Conservation (phyloP, 2,888 invertebrate genomes). For the Rhagonycha fulva region DNA sequence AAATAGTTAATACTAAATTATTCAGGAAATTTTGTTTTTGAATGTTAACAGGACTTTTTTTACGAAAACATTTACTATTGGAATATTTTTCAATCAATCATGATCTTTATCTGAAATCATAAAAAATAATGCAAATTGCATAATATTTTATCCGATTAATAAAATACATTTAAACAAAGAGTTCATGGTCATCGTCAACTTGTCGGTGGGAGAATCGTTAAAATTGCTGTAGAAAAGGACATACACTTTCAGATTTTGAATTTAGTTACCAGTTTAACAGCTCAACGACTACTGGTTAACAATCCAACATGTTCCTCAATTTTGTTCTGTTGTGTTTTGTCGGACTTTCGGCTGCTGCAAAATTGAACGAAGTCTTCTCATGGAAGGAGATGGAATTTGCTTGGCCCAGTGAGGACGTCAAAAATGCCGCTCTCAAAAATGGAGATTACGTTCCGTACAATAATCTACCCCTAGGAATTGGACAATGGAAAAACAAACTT, state of each 20-base stretch:
- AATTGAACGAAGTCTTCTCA: slow-evolving; percentile 66
- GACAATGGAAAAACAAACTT: slow-evolving; percentile 71
- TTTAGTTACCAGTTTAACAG: slow-evolving; percentile 14
- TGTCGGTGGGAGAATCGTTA: neutral
- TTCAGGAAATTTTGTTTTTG: neutral
- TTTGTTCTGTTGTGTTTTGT: neutral
- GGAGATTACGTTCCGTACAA: slow-evolving; percentile 66
- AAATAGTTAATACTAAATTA: neutral
- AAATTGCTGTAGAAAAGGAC: neutral
- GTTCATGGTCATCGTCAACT: neutral
- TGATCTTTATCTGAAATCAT: neutral
- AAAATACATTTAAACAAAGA: neutral
- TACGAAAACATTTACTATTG: neutral
- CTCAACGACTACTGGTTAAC: neutral
- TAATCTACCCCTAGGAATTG: slow-evolving; percentile 73
- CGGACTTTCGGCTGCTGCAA: slow-evolving; percentile 53
- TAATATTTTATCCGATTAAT: neutral
- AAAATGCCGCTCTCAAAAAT: slow-evolving; percentile 63
- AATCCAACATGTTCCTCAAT: slow-evolving; percentile 9
- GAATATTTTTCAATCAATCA: neutral
- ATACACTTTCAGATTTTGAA: slow-evolving; percentile 9
- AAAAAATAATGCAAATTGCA: neutral
- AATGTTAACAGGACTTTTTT: neutral
- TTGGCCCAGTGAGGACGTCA: slow-evolving; percentile 66
- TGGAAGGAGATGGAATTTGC: slow-evolving; percentile 73